These are phyloP conservation scores for Percopsis omiscomaycus DNA, from an alignment of 2,797 vertebrate genomes.

Conservation along the genomic window DNA sequence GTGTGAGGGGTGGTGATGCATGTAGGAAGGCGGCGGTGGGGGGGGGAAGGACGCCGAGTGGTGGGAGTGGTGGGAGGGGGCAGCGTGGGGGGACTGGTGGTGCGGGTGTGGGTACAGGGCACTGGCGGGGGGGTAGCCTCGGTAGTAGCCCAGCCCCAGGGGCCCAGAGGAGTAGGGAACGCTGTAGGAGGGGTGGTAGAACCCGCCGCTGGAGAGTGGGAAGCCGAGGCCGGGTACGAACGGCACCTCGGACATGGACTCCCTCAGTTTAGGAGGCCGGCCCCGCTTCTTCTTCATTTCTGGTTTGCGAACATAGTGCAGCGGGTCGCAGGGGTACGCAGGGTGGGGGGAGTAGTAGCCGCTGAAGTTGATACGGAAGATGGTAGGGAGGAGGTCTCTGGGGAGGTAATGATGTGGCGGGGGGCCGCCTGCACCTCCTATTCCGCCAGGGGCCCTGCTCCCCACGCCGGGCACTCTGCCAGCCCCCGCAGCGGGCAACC, in stretches of 20 bases:
- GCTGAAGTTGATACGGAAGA: slow-evolving; percentile 97
- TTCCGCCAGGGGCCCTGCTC: slow-evolving; percentile 58
- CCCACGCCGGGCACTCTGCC: slow-evolving; percentile 67
- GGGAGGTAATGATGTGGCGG: slow-evolving; percentile 92
- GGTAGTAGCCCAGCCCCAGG: slow-evolving; percentile 93
- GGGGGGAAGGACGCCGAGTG: slow-evolving; percentile 90
- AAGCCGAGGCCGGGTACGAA: slow-evolving; percentile 96
- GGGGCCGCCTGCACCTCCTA: slow-evolving; percentile 71
- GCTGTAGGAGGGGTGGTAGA: slow-evolving; percentile 95
- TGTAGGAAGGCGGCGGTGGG: slow-evolving; percentile 89
- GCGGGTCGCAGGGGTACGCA: slow-evolving; percentile 92
- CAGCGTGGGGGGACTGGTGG: slow-evolving; percentile 79
- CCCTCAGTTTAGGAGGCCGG: slow-evolving; percentile 93
- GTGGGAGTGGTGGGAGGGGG: slow-evolving; percentile 78
- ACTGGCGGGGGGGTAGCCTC: slow-evolving; percentile 89
- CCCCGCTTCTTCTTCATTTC: slow-evolving; percentile 97
- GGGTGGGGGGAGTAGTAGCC: slow-evolving; percentile 94
- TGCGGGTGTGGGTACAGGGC: slow-evolving; percentile 90
- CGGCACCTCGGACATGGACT: slow-evolving; percentile 95
- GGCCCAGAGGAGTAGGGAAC: slow-evolving; percentile 95
- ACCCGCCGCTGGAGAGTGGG: slow-evolving; percentile 84
- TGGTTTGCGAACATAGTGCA: slow-evolving; percentile 97
- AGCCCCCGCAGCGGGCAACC: slow-evolving; percentile 56
- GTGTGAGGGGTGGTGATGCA: slow-evolving; percentile 90
- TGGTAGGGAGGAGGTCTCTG: slow-evolving; percentile 93